A percentile compares a stretch with the other conserved stretches of the same genome.
Evolutionary conservation across 2,888 invertebrate genomes (phyloP).

Genomic region (Ectemnius lituratus): DNA sequence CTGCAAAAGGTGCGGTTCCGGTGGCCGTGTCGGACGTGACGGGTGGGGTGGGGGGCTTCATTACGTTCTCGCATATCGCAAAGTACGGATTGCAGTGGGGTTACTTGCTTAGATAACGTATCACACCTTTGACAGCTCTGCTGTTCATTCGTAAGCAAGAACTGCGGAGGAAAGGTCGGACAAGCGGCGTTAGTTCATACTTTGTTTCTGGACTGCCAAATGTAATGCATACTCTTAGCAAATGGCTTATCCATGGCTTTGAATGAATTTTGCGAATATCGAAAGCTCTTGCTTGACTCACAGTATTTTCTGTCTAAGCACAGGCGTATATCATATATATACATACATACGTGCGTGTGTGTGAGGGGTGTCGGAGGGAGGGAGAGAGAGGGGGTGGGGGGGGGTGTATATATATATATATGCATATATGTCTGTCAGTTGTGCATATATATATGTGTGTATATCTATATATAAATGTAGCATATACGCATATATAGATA

Average conservation of each 20-base stretch:
- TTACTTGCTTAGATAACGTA: no score
- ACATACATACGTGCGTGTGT: no score
- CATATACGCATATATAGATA: not conserved
- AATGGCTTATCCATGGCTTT: slow-evolving; percentile 61
- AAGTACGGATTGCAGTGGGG: no score
- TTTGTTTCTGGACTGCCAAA: slow-evolving; percentile 50
- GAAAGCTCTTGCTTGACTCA: slow-evolving; percentile 28
- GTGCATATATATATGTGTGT: not conserved
- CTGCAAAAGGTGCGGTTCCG: no score
- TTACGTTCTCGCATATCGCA: no score
- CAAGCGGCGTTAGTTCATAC: slow-evolving; percentile 23
- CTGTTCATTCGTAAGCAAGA: slow-evolving; percentile 29
- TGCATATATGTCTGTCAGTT: no score
- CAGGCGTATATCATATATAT: no score
- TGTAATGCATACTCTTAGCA: slow-evolving; percentile 42
- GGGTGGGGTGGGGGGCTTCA: no score
- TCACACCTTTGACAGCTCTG: slow-evolving; percentile 12
- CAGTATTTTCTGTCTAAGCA: slow-evolving; percentile 9
- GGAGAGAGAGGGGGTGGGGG: no score
- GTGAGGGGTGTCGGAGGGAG: no score
- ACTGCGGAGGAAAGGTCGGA: slow-evolving; percentile 10
- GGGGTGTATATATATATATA: no score
- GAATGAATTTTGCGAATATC: slow-evolving; percentile 33
- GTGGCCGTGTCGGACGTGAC: no score
- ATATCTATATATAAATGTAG: slow-evolving; percentile 7